These are phyloP conservation scores for Nomada goodeniana DNA, from an alignment of 2,888 invertebrate species.

Conservation along the genomic window DNA sequence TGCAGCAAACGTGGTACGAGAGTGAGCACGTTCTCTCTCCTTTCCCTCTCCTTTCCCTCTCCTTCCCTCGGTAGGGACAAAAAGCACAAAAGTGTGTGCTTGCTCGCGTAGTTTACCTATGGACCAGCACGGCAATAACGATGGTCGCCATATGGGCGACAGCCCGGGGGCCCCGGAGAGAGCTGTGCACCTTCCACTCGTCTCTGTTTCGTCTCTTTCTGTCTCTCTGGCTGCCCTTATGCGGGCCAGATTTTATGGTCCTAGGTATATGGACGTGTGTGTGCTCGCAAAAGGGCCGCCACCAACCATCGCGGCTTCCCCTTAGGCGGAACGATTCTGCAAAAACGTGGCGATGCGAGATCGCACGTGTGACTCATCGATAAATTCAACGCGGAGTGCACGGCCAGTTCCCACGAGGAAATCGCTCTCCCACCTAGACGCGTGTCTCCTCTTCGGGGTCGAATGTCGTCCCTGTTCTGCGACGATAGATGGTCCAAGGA, in stretches of 20 bases:
- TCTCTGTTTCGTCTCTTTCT: neutral
- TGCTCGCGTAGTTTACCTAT: conserved; percentile 70
- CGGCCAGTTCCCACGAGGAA: conserved; percentile 65
- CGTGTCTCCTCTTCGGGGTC: conserved; percentile 26
- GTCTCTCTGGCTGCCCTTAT: conserved; percentile 72
- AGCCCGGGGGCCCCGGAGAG: conserved; percentile 75
- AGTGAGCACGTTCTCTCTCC: neutral
- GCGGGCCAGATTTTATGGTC: conserved; percentile 80
- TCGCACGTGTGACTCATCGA: conserved; percentile 70
- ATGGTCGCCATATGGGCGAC: conserved; percentile 83
- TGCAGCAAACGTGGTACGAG: conserved; percentile 62
- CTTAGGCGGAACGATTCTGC: conserved; percentile 64
- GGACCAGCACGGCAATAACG: conserved; percentile 63
- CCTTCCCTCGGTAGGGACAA: conserved; percentile 31
- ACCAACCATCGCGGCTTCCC: conserved; percentile 32
- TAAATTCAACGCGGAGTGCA: conserved; percentile 51
- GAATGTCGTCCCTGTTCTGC: conserved; percentile 2
- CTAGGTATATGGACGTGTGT: conserved; percentile 57
- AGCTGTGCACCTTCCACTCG: conserved; percentile 74
- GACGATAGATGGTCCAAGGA: neutral
- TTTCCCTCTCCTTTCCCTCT: too few relatives aligned
- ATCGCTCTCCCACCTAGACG: conserved; percentile 37
- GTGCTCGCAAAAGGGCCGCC: conserved; percentile 53
- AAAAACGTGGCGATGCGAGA: conserved; percentile 69
- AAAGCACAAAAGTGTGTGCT: conserved; percentile 44